Evolutionary conservation across 2,113 vertebrate genomes (phyloP).

Genomic region (Peromyscus maniculatus): DNA sequence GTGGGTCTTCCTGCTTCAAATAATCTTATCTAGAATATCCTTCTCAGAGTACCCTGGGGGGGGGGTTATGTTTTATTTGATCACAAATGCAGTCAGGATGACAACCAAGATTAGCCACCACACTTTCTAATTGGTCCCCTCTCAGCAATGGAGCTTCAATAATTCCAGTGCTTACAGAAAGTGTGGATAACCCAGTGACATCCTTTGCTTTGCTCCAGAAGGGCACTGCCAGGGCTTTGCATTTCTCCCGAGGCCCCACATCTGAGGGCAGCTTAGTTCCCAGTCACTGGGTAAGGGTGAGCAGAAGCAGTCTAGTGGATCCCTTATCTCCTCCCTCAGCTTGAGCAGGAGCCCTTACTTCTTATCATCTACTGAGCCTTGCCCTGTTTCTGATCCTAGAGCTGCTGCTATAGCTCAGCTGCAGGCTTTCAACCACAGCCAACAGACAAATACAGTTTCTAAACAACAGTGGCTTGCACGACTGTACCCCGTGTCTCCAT

Average conservation of each 20-base stretch:
- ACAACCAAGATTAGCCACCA: background rate
- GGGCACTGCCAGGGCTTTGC: background rate
- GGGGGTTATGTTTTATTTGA: background rate
- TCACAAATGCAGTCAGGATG: background rate
- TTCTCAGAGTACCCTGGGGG: background rate
- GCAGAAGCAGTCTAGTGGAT: background rate
- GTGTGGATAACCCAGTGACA: fast-evolving
- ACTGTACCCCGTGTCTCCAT: background rate
- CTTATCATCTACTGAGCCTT: background rate
- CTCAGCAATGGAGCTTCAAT: background rate
- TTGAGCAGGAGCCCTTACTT: background rate
- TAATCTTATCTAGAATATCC: background rate
- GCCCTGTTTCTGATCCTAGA: background rate
- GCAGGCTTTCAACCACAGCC: slow-evolving; percentile 22
- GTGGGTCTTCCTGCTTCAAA: background rate
- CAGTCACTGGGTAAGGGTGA: background rate
- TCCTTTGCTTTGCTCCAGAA: background rate
- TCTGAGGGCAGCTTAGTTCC: slow-evolving; percentile 27
- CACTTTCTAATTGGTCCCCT: background rate
- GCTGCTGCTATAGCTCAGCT: background rate
- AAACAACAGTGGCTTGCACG: slow-evolving; percentile 3
- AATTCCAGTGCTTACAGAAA: background rate
- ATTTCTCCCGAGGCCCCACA: background rate
- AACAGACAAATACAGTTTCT: background rate
- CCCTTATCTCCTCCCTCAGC: background rate